These are phyloP conservation scores for Emydoidea blandingii DNA, from an alignment of 2,797 vertebrate genomes.

Conservation along the genomic window DNA sequence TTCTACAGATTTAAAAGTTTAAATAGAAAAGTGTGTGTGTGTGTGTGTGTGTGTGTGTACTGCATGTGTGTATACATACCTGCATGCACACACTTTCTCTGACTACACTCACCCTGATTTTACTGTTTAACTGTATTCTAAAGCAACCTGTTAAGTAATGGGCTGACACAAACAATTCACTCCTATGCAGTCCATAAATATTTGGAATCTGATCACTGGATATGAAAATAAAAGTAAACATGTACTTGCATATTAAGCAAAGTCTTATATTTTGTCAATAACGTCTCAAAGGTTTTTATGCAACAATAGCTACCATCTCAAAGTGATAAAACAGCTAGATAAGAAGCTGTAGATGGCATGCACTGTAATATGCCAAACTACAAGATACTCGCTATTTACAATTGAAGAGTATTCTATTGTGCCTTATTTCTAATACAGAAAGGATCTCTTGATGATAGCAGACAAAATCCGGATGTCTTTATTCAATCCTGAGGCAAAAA, in stretches of 20 bases:
- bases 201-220: background rate
- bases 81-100: background rate
- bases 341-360: background rate
- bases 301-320: background rate
- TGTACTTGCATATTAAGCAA: background rate
- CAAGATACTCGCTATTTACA: background rate
- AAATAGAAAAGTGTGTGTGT: background rate
- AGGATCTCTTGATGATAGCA: background rate
- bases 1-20: conserved; percentile 42
- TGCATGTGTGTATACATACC: background rate
- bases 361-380: background rate
- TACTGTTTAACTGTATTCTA: background rate
- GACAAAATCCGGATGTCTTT: background rate
- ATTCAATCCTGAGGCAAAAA: background rate
- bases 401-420: background rate
- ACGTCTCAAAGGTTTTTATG: background rate
- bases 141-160: background rate
- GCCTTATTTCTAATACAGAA: conserved; percentile 11
- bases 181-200: background rate
- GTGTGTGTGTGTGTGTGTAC: fast-evolving
- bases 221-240: background rate
- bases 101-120: background rate
- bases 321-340: background rate
- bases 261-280: background rate
- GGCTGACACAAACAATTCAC: background rate